Percentiles rank a stretch among this genome's conserved stretches.
Conservation (phyloP, 2,888 invertebrate species). For the Harpalus rufipes region DNA sequence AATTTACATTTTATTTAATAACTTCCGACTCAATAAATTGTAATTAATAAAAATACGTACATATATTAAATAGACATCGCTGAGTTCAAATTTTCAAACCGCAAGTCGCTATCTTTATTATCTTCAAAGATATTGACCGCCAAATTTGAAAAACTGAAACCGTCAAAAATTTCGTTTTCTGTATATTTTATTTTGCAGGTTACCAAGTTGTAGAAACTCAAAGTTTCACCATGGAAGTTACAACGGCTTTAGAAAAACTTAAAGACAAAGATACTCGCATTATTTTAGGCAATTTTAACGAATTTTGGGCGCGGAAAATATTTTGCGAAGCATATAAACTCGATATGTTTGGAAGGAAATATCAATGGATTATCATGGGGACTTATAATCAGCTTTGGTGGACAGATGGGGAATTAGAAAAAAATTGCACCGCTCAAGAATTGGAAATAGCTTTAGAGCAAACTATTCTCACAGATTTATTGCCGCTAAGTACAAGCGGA, state of each 20-base stretch:
- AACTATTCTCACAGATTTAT: conserved; percentile 91
- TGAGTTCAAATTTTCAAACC: too few relatives aligned
- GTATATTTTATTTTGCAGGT: conserved; percentile 74
- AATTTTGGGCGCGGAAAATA: conserved; percentile 93
- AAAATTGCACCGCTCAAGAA: conserved; percentile 86
- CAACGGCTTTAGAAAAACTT: conserved; percentile 87
- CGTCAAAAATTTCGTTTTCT: too few relatives aligned
- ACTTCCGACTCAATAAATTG: too few relatives aligned
- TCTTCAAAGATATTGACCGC: too few relatives aligned
- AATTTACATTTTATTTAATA: too few relatives aligned
- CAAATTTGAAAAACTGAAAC: too few relatives aligned
- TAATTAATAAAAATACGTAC: too few relatives aligned
- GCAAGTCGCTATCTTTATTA: too few relatives aligned
- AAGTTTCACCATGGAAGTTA: conserved; percentile 94
- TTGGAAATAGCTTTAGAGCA: conserved; percentile 90
- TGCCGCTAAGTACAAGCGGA: conserved; percentile 92
- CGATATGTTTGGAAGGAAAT: conserved; percentile 93
- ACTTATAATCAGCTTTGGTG: conserved; percentile 90
- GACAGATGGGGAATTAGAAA: conserved; percentile 80
- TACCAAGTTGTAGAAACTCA: conserved; percentile 93
- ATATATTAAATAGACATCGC: too few relatives aligned
- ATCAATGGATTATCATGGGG: conserved; percentile 97
- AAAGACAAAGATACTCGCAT: conserved; percentile 96
- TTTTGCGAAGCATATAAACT: conserved; percentile 93
- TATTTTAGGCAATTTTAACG: conserved; percentile 95